A percentile compares a stretch with the other conserved stretches of the same genome.
Evolutionary conservation across 1,140 invertebrate genomes (phyloP).

Genomic region (Saxidomus purpurata): DNA sequence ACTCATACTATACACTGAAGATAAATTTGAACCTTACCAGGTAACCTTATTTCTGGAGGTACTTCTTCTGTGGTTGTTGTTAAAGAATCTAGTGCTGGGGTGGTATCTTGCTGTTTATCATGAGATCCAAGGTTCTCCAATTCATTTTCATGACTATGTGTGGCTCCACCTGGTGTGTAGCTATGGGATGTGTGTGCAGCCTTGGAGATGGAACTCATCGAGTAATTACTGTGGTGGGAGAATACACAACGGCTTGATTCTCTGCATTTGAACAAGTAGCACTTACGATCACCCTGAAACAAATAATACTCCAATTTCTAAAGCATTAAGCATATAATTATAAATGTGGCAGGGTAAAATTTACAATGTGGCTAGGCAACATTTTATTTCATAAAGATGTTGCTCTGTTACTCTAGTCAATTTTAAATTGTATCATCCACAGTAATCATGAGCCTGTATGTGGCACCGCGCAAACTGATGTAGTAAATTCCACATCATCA

Average conservation of each 20-base stretch:
- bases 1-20: no score
- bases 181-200: slow-evolving; percentile 40
- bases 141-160: slow-evolving; percentile 61
- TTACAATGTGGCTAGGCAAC: no score
- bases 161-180: slow-evolving; percentile 38
- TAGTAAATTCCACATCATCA: no score
- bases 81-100: background rate
- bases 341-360: no score
- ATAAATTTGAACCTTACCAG: background rate
- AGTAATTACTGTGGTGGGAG: slow-evolving; percentile 39
- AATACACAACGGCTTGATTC: slow-evolving; percentile 21
- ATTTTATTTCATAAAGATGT: no score
- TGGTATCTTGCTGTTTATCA: background rate
- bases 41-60: background rate
- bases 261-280: slow-evolving; percentile 60
- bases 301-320: no score
- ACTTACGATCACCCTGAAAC: slow-evolving; percentile 56
- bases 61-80: slow-evolving; percentile 33
- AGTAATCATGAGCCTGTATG: no score
- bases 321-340: no score
- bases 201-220: slow-evolving; percentile 24
- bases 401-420: no score
- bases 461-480: no score
- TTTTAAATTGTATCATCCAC: no score
- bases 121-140: slow-evolving; percentile 46